phyloP scores from a whole-genome alignment of 2,888 invertebrate genomes.

The Hydrotaea cyrtoneurina region DNA sequence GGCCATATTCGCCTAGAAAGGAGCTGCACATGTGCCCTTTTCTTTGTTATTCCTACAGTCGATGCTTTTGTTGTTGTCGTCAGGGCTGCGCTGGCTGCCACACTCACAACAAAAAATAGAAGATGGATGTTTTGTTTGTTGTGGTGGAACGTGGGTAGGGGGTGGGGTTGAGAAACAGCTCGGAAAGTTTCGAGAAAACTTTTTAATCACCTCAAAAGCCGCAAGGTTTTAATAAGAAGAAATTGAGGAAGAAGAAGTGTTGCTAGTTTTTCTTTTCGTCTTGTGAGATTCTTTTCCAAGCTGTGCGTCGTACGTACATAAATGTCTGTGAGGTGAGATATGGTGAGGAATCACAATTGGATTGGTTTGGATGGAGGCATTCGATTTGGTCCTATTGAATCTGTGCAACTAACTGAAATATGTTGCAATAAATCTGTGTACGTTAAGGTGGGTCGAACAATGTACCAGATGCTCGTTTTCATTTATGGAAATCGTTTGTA shows the following conservation, averaged over 20 bases:
- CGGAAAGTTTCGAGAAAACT: constrained; percentile 58
- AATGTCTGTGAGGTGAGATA: not conserved
- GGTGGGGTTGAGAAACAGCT: not conserved
- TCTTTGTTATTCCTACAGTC: not conserved
- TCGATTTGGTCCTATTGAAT: not conserved
- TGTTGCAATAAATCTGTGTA: not conserved
- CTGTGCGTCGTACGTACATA: not conserved
- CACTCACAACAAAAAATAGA: not conserved
- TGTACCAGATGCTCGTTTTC: too few species aligned
- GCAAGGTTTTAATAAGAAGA: constrained; percentile 67
- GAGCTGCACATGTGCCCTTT: not conserved
- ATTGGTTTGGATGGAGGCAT: not conserved
- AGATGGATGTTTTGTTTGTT: constrained; percentile 8
- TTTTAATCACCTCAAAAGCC: constrained; percentile 68
- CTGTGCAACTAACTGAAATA: not conserved
- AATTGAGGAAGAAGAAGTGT: not conserved
- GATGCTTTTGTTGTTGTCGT: not conserved
- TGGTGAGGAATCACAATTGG: not conserved
- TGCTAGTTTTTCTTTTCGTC: not conserved
- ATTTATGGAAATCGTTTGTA: too few species aligned
- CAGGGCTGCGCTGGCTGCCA: not conserved
- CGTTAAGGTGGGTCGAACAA: not conserved
- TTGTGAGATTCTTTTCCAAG: not conserved
- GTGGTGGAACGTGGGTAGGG: not conserved
- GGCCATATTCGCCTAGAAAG: not conserved